phyloP scores from a whole-genome alignment of 2,888 invertebrate genomes.

The Tenthredo distinguenda region DNA sequence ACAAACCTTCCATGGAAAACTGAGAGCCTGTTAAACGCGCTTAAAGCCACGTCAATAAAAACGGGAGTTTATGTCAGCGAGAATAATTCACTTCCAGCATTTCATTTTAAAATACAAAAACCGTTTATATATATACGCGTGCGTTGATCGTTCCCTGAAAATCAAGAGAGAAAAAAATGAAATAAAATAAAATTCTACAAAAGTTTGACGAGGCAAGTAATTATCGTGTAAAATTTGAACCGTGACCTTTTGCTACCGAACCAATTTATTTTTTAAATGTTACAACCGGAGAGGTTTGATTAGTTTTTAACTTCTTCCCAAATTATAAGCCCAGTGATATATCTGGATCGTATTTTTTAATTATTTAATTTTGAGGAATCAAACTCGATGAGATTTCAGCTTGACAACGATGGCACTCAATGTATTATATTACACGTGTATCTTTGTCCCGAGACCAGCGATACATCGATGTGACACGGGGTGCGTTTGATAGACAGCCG shows the following conservation, averaged over 20 bases:
- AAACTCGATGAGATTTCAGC: constrained; percentile 15
- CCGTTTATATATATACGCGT: not conserved
- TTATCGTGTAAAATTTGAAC: not conserved
- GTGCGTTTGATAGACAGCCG: constrained; percentile 25
- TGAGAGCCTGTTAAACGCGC: constrained; percentile 18
- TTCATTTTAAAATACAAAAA: constrained; percentile 3
- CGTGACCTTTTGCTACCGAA: not conserved
- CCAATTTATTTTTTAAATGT: not conserved
- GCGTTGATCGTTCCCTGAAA: not conserved
- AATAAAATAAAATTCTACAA: not conserved
- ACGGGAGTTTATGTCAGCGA: not conserved
- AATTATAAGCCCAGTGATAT: not conserved
- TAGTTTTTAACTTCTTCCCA: no score
- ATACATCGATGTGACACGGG: constrained; percentile 25
- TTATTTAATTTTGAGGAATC: not conserved
- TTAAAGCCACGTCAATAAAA: constrained; percentile 33
- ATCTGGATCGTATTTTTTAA: not conserved
- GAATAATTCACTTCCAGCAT: constrained; percentile 10
- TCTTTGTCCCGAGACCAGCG: constrained; percentile 16
- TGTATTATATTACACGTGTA: constrained; percentile 19
- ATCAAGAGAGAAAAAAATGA: not conserved
- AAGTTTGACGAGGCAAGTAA: not conserved
- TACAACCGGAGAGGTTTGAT: not conserved
- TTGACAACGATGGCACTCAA: not conserved
- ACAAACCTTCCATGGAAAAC: constrained; percentile 4